A percentile compares a stretch with the other conserved stretches of the same genome.
Evolutionary conservation across 2,888 invertebrate species (phyloP).

Genomic region (Ligdia adustata): DNA sequence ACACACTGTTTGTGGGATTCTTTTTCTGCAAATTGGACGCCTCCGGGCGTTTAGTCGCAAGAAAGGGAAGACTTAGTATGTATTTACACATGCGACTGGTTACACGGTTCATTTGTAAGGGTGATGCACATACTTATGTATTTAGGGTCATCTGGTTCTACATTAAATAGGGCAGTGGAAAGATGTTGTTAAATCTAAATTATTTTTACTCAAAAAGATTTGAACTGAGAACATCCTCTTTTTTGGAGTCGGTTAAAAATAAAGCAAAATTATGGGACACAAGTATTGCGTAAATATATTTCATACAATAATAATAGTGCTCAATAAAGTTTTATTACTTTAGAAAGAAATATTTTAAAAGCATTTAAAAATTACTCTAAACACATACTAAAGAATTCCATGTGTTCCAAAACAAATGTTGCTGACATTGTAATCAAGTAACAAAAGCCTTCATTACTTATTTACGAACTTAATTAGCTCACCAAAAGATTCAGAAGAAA

Average conservation of each 20-base stretch:
- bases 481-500: slow-evolving; percentile 25
- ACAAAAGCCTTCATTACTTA: slow-evolving; percentile 16
- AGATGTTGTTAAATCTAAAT: too few relatives aligned
- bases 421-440: slow-evolving; percentile 2
- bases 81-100: slow-evolving; percentile 57
- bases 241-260: too few relatives aligned
- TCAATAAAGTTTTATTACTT: too few relatives aligned
- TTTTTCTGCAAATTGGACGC: slow-evolving; percentile 82
- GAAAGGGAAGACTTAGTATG: slow-evolving; percentile 55
- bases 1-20: slow-evolving; percentile 75
- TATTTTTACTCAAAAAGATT: too few relatives aligned
- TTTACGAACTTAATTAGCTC: slow-evolving; percentile 49
- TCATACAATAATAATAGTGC: too few relatives aligned
- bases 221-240: too few relatives aligned
- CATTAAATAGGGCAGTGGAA: neutral
- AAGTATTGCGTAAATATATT: too few relatives aligned
- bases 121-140: slow-evolving; percentile 29
- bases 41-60: slow-evolving; percentile 73
- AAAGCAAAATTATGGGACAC: too few relatives aligned
- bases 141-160: neutral
- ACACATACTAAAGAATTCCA: too few relatives aligned
- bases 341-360: too few relatives aligned
- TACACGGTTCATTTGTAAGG: slow-evolving; percentile 70
- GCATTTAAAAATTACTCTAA: too few relatives aligned
- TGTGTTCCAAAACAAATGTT: too few relatives aligned